These are phyloP conservation scores for Calidris pygmaea DNA, from an alignment of 2,113 vertebrate genomes.

Conservation along the genomic window DNA sequence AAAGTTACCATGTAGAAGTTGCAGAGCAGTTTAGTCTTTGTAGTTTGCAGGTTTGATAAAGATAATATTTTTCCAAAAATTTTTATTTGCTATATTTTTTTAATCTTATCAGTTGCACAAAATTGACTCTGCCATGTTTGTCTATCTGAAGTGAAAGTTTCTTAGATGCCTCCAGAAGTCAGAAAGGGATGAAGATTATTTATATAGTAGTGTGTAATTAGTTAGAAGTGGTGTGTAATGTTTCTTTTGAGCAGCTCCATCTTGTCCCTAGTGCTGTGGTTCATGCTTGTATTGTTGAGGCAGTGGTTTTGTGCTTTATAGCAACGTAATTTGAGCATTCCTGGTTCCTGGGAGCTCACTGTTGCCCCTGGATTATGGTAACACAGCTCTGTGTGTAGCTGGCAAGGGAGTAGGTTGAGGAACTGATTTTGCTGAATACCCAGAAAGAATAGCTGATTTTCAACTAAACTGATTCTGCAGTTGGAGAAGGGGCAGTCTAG, in stretches of 20 bases:
- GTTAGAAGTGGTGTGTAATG: background rate
- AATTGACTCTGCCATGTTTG: background rate
- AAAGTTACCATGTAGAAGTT: background rate
- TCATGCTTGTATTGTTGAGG: background rate
- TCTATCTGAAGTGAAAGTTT: background rate
- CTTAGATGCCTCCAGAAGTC: background rate
- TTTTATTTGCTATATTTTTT: background rate
- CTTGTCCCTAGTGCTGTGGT: background rate
- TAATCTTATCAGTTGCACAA: background rate
- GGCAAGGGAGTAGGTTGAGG: background rate
- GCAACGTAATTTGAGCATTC: background rate
- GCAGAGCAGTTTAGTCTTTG: background rate
- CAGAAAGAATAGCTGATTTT: background rate
- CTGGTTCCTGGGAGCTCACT: background rate
- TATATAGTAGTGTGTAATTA: background rate
- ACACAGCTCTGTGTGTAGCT: background rate
- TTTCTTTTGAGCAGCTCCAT: background rate
- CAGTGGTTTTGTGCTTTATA: background rate
- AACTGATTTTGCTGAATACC: background rate
- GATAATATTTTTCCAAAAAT: background rate
- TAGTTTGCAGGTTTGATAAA: background rate
- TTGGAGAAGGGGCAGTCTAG: background rate
- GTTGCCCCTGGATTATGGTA: background rate
- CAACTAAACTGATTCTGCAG: background rate
- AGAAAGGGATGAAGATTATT: background rate